phyloP scores from a whole-genome alignment of 2,797 vertebrate genomes.

The Apogon talboti region DNA sequence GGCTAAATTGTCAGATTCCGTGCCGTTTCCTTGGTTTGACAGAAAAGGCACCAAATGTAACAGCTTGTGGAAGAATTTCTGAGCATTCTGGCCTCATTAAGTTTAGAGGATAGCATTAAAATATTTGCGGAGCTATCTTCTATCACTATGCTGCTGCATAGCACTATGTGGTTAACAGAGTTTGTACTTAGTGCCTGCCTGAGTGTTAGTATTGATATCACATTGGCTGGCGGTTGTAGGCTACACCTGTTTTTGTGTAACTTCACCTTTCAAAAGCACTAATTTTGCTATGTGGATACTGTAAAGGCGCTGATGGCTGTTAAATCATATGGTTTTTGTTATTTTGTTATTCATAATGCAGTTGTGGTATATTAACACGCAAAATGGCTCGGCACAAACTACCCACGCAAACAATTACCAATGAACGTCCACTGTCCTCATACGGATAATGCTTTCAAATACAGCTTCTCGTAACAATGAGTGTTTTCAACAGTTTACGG shows the following conservation, averaged over 20 bases:
- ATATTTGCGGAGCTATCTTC: constrained; percentile 10
- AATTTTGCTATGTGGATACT: background rate
- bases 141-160: background rate
- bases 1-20: constrained; percentile 10
- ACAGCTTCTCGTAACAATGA: constrained; percentile 38
- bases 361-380: constrained; percentile 24
- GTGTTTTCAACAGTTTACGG: constrained; percentile 51
- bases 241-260: constrained; percentile 3
- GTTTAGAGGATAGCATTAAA: background rate
- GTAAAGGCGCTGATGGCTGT: too few relatives aligned
- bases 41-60: constrained; percentile 16
- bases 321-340: constrained; percentile 5
- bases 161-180: background rate
- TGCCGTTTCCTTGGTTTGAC: constrained; percentile 19
- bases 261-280: background rate
- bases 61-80: constrained; percentile 21
- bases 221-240: background rate
- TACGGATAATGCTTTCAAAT: constrained; percentile 26
- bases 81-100: constrained; percentile 1
- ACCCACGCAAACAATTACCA: constrained; percentile 48
- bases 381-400: constrained; percentile 29
- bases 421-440: constrained; percentile 35
- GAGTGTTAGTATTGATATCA: background rate
- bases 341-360: constrained; percentile 34
- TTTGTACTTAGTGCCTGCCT: background rate